Conservation (phyloP, 2,888 invertebrate species). For the Isotomurus palustris region DNA sequence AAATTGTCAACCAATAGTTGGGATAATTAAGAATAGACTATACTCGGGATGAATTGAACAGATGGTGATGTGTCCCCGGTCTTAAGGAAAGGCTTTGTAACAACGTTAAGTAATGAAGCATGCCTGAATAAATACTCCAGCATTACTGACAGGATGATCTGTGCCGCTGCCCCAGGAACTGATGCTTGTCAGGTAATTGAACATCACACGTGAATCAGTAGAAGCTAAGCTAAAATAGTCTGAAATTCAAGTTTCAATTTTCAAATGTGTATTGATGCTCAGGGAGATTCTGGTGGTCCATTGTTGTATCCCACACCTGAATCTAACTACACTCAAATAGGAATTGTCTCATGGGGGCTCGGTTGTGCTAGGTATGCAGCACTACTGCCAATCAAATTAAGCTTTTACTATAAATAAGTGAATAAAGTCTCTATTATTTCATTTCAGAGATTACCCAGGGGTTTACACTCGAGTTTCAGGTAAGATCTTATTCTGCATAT, state of each 20-base stretch:
- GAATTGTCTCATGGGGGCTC: conserved; percentile 38
- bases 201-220: not conserved
- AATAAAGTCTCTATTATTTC: not conserved
- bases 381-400: not conserved
- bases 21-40: not conserved
- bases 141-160: conserved; percentile 44
- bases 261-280: not conserved
- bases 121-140: conserved; percentile 34
- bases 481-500: no score
- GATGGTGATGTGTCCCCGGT: conserved; percentile 30
- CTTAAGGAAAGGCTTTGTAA: conserved; percentile 31
- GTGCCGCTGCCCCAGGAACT: conserved; percentile 37
- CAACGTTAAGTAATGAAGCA: conserved; percentile 32
- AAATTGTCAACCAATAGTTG: not conserved
- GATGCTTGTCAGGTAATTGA: conserved; percentile 37
- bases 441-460: conserved; percentile 34
- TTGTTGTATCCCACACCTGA: conserved; percentile 25
- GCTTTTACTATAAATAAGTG: not conserved
- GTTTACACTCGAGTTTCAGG: conserved; percentile 41
- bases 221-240: not conserved
- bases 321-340: conserved; percentile 33
- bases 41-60: conserved; percentile 2
- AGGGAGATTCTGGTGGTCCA: conserved; percentile 35
- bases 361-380: conserved; percentile 13
- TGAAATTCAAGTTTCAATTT: not conserved